These are phyloP conservation scores for Hylyphantes graminicola DNA, from an alignment of 1,140 invertebrate genomes.

Conservation along the genomic window DNA sequence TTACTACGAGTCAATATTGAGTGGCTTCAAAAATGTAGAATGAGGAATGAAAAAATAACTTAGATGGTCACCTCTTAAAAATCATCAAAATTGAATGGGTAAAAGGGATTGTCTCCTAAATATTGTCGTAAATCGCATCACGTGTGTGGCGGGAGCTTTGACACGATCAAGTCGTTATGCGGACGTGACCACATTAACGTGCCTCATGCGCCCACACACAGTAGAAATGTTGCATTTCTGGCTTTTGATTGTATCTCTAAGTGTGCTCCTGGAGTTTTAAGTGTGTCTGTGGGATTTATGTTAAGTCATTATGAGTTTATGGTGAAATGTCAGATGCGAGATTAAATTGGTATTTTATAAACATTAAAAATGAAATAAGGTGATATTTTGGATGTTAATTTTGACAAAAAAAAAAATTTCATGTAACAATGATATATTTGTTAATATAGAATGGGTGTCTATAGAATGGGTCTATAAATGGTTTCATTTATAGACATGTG, in stretches of 20 bases:
- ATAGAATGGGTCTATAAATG: too few species aligned
- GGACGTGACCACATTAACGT: constrained; percentile 50
- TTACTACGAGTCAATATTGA: constrained; percentile 7
- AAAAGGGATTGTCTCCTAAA: constrained; percentile 39
- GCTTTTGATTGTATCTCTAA: neutral
- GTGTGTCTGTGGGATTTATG: too few species aligned
- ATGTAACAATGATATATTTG: neutral
- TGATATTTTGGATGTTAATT: neutral
- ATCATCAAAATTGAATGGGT: constrained; percentile 14
- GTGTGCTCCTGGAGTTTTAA: neutral
- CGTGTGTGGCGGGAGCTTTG: constrained; percentile 11
- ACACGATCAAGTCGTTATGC: constrained; percentile 30
- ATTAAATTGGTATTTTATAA: neutral
- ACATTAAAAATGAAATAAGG: neutral
- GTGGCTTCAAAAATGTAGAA: too few species aligned
- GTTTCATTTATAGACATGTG: too few species aligned
- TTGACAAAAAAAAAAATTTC: neutral
- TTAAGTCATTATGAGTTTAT: too few species aligned
- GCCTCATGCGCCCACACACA: constrained; percentile 7
- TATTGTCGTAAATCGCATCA: constrained; percentile 48
- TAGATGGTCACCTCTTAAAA: neutral
- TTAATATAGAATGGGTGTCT: too few species aligned
- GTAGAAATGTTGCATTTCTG: neutral
- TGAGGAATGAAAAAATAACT: too few species aligned
- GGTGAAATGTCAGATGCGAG: too few species aligned